Evolutionary conservation across 2,113 vertebrate genomes (phyloP).

Genomic region (Arizona elegans): DNA sequence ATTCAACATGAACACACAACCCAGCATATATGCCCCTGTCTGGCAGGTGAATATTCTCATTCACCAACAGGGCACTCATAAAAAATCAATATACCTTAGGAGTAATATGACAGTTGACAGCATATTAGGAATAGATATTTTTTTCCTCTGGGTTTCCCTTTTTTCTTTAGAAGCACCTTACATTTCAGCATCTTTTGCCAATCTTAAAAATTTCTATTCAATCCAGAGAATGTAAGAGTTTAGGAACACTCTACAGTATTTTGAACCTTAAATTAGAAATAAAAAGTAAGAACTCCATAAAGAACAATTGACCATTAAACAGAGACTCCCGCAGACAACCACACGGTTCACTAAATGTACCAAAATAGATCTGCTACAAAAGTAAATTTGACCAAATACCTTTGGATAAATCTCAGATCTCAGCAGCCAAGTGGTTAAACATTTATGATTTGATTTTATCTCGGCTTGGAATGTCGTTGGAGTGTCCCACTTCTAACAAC

Average conservation of each 20-base stretch:
- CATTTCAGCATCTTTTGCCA: not conserved
- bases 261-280: conserved; percentile 52
- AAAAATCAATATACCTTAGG: conserved; percentile 12
- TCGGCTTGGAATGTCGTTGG: conserved; percentile 81
- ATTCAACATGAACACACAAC: not conserved
- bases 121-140: conserved; percentile 26
- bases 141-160: conserved; percentile 31
- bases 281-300: conserved; percentile 35
- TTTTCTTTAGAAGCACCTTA: not conserved
- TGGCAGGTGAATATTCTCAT: conserved; percentile 29
- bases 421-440: conserved; percentile 86
- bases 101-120: conserved; percentile 33
- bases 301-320: conserved; percentile 56
- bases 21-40: not conserved
- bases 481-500: conserved; percentile 88
- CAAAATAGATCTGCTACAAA: conserved; percentile 62
- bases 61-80: conserved; percentile 38
- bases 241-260: conserved; percentile 58
- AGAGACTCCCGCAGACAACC: conserved; percentile 13
- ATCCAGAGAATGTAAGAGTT: conserved; percentile 51
- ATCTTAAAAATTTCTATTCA: conserved; percentile 18
- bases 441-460: conserved; percentile 87
- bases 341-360: conserved; percentile 43
- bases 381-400: conserved; percentile 69
- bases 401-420: conserved; percentile 74